Base-by-base conservation (phyloP, 2,797 vertebrate genomes). In the Cottoperca gobio region DNA sequence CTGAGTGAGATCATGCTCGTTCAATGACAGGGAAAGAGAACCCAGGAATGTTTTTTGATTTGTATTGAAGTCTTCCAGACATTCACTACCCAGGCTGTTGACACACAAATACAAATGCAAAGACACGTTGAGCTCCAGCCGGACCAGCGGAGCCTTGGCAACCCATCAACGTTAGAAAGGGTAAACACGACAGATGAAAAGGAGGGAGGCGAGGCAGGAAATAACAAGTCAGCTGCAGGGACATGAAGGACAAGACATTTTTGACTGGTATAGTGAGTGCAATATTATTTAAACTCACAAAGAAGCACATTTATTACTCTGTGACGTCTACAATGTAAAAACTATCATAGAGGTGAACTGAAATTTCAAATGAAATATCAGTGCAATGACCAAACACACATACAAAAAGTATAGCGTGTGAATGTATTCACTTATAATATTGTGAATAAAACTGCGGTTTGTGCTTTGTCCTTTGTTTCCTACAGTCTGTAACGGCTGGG, bases 81-180 rank as follows among this genome's bases (percentile, higher is more conserved):
- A 59, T 16, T 40, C 26, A 62, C 49, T 33, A 33, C 10, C 28
- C 45, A 19, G 33, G 33, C 37, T 45, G 26, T 19, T 33, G 17
- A 55, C 24, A 64, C 43, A 43, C 19, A 72, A 40, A 59, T 26
- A 60, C 37, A 77, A 71, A 66, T 28, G 53, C 33, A 79, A 64
- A 65, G 53, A 70, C 26, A 73, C 55, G 43, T 55, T 70, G 49
- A 62, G 66, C 52, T 78, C 31, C 23, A 48, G 21, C 54, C 71
- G 40, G 65, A 71, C 68, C 62, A 46, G 40, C 0, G 55, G 17
- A 57, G 61, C 68, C 83, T 86, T 52, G 75, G 75, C 73, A 89
- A 87, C 73, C 61, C 24, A 64, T 59, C 48, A 62, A 9, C 0
- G 12, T 11, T 42, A 72, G 31, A 48, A 65, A 76, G 43, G 64